phyloP scores from a whole-genome alignment of 2,888 invertebrate species.

The Acanthopleura granulata region DNA sequence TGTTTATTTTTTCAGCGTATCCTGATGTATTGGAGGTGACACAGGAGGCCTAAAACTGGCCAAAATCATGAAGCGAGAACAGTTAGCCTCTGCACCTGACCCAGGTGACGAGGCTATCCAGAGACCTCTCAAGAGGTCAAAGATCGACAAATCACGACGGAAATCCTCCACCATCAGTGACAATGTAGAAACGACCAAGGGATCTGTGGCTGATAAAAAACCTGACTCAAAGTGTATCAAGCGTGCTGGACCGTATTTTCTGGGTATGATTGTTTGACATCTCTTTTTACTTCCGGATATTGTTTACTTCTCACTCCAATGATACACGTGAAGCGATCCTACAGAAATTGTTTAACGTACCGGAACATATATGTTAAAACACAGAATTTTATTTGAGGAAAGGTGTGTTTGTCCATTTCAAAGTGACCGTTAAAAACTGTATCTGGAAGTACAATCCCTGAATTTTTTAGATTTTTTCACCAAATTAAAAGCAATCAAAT shows the following conservation, averaged over 20 bases:
- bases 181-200: conserved; percentile 15
- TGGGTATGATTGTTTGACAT: conserved; percentile 62
- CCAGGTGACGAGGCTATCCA: background rate
- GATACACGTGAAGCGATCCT: no score
- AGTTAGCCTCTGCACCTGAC: background rate
- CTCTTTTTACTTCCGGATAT: background rate
- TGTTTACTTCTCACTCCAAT: no score
- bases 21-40: no score
- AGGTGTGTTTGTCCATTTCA: no score
- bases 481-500: no score
- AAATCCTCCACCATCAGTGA: background rate
- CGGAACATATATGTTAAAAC: no score
- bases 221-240: conserved; percentile 39
- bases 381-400: no score
- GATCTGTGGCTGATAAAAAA: background rate
- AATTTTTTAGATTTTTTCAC: no score
- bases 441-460: no score
- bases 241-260: conserved; percentile 78
- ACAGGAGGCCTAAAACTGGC: background rate
- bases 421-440: no score
- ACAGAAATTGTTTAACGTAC: no score
- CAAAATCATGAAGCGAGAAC: conserved; percentile 17
- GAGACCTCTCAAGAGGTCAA: background rate
- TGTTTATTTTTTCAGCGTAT: no score
- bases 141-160: background rate